Evolutionary conservation across 2,888 invertebrate genomes (phyloP).

Genomic region (Mimas tiliae): DNA sequence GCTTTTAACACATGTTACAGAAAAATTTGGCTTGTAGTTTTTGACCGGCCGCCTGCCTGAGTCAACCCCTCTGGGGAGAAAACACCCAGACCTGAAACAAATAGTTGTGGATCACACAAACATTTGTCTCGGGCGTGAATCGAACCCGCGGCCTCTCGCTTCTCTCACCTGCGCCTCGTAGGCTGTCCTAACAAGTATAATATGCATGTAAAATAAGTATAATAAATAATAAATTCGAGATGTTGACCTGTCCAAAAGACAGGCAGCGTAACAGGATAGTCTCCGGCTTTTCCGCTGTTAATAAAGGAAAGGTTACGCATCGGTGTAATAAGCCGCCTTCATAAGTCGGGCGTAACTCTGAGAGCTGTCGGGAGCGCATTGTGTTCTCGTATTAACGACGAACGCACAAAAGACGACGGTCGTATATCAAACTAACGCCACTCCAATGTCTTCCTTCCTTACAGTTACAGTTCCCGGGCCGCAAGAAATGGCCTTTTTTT

Average conservation of each 20-base stretch:
- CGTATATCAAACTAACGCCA: constrained; percentile 84
- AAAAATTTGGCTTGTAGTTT: too few species aligned
- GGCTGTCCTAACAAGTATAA: too few species aligned
- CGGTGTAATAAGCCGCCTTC: constrained; percentile 59
- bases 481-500: constrained; percentile 77
- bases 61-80: too few species aligned
- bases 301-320: constrained; percentile 41
- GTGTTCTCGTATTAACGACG: constrained; percentile 77
- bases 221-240: background rate
- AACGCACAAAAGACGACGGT: constrained; percentile 78
- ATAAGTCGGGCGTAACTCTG: constrained; percentile 72
- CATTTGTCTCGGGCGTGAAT: too few species aligned
- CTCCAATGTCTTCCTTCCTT: constrained; percentile 83
- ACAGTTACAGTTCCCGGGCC: constrained; percentile 65
- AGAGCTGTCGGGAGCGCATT: constrained; percentile 71
- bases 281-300: constrained; percentile 29
- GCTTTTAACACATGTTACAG: too few species aligned
- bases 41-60: too few species aligned
- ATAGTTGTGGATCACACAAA: too few species aligned
- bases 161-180: too few species aligned
- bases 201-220: background rate
- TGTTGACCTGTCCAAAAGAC: background rate
- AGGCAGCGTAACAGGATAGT: constrained; percentile 26
- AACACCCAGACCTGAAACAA: too few species aligned
- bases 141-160: too few species aligned